A percentile compares a stretch with the other conserved stretches of the same genome.
Conservation (phyloP, 1,140 invertebrate species). For the Lordiphosa mommai region DNA sequence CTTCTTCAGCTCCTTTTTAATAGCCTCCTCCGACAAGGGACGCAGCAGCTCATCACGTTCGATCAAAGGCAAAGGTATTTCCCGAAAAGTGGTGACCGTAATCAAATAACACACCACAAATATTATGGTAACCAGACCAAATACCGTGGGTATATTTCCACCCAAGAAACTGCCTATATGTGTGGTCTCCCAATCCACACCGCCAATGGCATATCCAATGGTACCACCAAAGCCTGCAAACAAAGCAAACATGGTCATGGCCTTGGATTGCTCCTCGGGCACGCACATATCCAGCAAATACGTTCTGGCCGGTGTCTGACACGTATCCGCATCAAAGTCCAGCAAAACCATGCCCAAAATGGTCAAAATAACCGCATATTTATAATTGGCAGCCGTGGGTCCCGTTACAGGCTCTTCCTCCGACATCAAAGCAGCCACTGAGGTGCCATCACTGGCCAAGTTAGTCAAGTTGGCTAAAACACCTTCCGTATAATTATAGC, state of each 20-base stretch:
- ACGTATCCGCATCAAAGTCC: constrained; percentile 92
- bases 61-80: constrained; percentile 84
- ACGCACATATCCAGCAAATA: constrained; percentile 91
- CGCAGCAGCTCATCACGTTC: constrained; percentile 68
- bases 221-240: constrained; percentile 92
- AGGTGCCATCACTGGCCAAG: constrained; percentile 8
- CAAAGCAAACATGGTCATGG: constrained; percentile 90
- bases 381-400: constrained; percentile 39
- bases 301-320: constrained; percentile 89
- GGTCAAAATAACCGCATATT: constrained; percentile 86
- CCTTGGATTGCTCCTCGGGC: constrained; percentile 89
- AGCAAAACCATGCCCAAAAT: constrained; percentile 90
- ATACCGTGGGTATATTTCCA: constrained; percentile 89
- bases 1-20: constrained; percentile 78
- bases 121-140: constrained; percentile 86
- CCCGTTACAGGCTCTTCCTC: constrained; percentile 1
- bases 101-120: constrained; percentile 85
- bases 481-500: constrained; percentile 16
- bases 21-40: constrained; percentile 72
- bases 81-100: constrained; percentile 87
- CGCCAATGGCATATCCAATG: constrained; percentile 89
- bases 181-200: constrained; percentile 89
- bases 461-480: constrained; percentile 13
- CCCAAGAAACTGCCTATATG: constrained; percentile 84
- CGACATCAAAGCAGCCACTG: constrained; percentile 45